phyloP scores from a whole-genome alignment of 2,888 invertebrate genomes.

The Eristalis arbustorum region DNA sequence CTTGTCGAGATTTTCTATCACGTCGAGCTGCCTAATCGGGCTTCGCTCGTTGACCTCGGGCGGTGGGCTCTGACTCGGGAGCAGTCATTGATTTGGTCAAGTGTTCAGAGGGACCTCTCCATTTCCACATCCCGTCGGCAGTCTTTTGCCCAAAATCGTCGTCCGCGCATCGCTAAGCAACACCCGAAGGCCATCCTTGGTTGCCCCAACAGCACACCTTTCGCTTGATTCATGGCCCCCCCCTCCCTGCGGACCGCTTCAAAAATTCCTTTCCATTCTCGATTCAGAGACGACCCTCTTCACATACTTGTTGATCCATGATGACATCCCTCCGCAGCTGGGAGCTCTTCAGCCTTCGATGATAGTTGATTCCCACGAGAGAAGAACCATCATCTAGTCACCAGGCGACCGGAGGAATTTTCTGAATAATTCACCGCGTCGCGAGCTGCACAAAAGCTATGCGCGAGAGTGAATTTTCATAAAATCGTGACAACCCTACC shows the following conservation, averaged over 20 bases:
- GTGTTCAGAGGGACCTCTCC: no score
- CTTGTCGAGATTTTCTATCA: neutral
- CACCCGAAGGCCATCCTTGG: neutral
- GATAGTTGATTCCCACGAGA: neutral
- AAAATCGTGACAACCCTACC: constrained; percentile 67
- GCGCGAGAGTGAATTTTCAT: constrained; percentile 46
- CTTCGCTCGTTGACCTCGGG: no score
- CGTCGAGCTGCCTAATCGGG: no score
- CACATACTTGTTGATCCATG: neutral
- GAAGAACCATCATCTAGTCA: neutral
- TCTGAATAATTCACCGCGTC: constrained; percentile 41
- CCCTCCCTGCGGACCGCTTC: neutral
- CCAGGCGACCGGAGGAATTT: neutral
- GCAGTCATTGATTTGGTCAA: no score
- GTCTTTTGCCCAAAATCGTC: neutral
- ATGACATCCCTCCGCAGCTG: neutral
- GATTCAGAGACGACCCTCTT: neutral
- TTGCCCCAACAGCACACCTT: neutral
- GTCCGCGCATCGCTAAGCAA: neutral
- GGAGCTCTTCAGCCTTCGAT: neutral
- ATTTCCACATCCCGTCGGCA: no score
- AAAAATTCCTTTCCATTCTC: neutral
- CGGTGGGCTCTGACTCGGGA: no score
- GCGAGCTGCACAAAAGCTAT: neutral
- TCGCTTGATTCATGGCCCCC: neutral